Evolutionary conservation across 2,113 vertebrate genomes (phyloP), one percentile per base, ranked within the genome.

Genomic region (Amblyornis subalaris): DNA sequence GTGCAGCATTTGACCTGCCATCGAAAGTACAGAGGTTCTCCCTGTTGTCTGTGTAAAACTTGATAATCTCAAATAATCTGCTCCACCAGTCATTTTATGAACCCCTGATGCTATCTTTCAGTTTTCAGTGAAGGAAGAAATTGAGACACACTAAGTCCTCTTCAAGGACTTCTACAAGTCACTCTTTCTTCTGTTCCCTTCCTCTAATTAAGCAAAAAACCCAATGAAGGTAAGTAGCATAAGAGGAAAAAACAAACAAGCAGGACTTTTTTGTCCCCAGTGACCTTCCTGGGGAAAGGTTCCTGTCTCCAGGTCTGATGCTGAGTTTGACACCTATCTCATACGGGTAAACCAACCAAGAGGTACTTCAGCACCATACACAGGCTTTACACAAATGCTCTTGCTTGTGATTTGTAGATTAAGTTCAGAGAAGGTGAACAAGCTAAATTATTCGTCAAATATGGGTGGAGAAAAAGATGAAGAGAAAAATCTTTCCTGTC

Each of bases 171-270:
- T 48, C 7, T 53, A 42, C 71, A 80, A 25, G 21, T 57, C 45
- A 48, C 2, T 0, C 14, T 42, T 90, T 54, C 1, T 82, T 77
- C 38, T 53, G 47, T 29, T 36, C 4, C 5, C 8, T 36, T 83
- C 15, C 12, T 9, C 19, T 88, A 53, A 45, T 73, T 65, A 83
- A 19, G 11, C 1, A 22, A 76, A 91, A 51, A 5, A 12, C 15
- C 6, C 10, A 40, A 23, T 19, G 12, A 60, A 85, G 15, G 64
- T 3, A 55, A 71, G 28, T 58, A 88, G 10, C 6, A n/a, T 35
- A 40, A 44, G 7, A 50, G 1, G 14, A 72, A 61, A 47, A 7
- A 10, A 1, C 0, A 7, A 12, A 14, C 3, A 21, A 33, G 20
- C 2, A 45, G 10, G 36, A 76, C 20, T 45, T 12, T 61, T 45